Evolutionary conservation across 2,888 invertebrate genomes (phyloP).

Genomic region (Parnassius smintheus): DNA sequence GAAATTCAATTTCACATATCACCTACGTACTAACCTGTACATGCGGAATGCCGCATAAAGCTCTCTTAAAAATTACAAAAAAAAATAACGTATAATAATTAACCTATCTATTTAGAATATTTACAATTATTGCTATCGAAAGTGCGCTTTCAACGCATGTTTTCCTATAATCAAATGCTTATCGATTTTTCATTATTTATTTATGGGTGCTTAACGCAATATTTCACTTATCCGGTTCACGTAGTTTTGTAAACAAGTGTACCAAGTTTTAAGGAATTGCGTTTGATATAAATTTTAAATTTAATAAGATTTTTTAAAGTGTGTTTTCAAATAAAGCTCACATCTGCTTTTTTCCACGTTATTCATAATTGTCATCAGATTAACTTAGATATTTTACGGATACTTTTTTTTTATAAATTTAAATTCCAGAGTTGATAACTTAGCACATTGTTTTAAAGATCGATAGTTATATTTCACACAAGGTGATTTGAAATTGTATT

Average conservation of each 20-base stretch:
- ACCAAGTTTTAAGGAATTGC: not conserved
- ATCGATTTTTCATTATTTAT: slow-evolving; percentile 57
- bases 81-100: slow-evolving; percentile 75
- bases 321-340: too few relatives aligned
- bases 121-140: slow-evolving; percentile 79
- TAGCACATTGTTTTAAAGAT: too few relatives aligned
- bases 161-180: slow-evolving; percentile 58
- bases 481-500: too few relatives aligned
- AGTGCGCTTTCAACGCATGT: slow-evolving; percentile 75
- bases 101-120: slow-evolving; percentile 74
- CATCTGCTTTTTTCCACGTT: too few relatives aligned
- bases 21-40: slow-evolving; percentile 65
- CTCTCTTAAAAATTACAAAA: slow-evolving; percentile 78
- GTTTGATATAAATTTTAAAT: too few relatives aligned
- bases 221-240: slow-evolving; percentile 14
- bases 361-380: too few relatives aligned
- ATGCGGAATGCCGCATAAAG: slow-evolving; percentile 71
- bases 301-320: too few relatives aligned
- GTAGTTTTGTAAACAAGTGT: not conserved
- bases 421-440: too few relatives aligned
- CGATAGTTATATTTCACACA: too few relatives aligned
- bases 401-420: too few relatives aligned
- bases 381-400: too few relatives aligned
- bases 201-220: slow-evolving; percentile 18
- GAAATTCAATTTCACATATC: slow-evolving; percentile 76